Base-by-base conservation (phyloP, 2,888 invertebrate species). In the Cephus spinipes region DNA sequence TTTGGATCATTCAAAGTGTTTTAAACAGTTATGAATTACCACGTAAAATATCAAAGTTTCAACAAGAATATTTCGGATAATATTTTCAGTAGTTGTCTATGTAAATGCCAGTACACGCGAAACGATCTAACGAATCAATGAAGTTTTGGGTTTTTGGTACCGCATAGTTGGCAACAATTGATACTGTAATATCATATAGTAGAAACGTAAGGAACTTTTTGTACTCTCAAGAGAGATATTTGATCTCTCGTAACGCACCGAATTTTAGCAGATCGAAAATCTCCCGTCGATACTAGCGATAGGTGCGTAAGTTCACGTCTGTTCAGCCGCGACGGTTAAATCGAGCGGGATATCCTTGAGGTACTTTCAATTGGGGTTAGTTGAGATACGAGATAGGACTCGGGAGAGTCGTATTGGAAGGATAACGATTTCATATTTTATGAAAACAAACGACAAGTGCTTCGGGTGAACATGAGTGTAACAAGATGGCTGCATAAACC, bases 301-400 rank as follows among this genome's bases (percentile, higher is more conserved):
- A 23, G 55, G 23, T 40, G 23, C 40, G 11, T 71, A 30, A 12
- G 71, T 30, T 71, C 32, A 15, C 2, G 32, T 31, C 23, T 30
- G 71, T 30, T 32, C 33, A 23, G 30, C 71, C 31, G 33, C 11
- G 33, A 71, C 71, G 71, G 71, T 71, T 71, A 71, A 71, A 71
- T 71, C 71, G 71, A 71, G 71, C 71, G 71, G 11, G 71, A 71
- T 30, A 71, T 71, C 71, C 71, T 33, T 9, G 71, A 33, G 71
- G 30, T 71, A 71, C 30, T 71, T 71, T 33, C 31, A 71, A 33
- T 31, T 23, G 71, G 71, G 33, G 71, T 71, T 33, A 71, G 71
- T 32, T 33, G 71, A 71, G 71, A 71, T 71, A 71, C 71, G 71
- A 33, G 71, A 33, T 33, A 71, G 71, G 71, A 71, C 71, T 30